Evolutionary conservation across 2,797 vertebrate species (phyloP), one percentile per base, ranked within the genome.

Genomic region (Aotus griseimembra): DNA sequence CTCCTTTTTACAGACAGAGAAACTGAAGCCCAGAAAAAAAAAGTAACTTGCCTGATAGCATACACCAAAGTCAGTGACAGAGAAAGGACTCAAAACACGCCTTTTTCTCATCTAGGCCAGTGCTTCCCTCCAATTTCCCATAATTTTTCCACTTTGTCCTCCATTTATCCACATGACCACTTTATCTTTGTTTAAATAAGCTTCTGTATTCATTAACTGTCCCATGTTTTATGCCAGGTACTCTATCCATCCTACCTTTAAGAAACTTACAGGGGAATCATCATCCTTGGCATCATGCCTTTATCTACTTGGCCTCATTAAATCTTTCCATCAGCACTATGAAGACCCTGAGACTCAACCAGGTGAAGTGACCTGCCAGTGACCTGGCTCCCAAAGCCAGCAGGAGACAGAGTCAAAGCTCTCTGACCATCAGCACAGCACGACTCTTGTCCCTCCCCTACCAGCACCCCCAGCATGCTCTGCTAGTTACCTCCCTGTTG

Each of bases 401-500:
- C 0, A 1, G 5, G 55, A 15, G 55, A 44, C 44, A 28, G 24
- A 90, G 26, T 50, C 19, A 52, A 87, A 86, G 39, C 33, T 46
- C 61, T 50, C 52, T 80, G 88, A 76, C n/a, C 11, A 6, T 58
- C 26, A n/a, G 77, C 36, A 57, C 10, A 58, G 46, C 82, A 20
- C 2, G 3, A 11, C 26, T 88, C 57, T 75, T 55, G 46, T 72
- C 83, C 46, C 26, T 58, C 41, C 1, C 6, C 39, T 14, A 55
- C 85, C 44, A 87, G 44, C n/a, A 36, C 41, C 28, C n/a, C 12
- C 8, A 2, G 26, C 15, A 8, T 28, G n/a, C 46, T 92, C 48
- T 30, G 12, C 83, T 36, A 64, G 84, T 88, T 98, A 90, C 87
- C 94, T 93, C 84, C 28, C 55, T 93, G 1, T 75, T 75, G 86